These are phyloP conservation scores for Clarias gariepinus DNA, from an alignment of 2,113 vertebrate genomes.

Conservation along the genomic window DNA sequence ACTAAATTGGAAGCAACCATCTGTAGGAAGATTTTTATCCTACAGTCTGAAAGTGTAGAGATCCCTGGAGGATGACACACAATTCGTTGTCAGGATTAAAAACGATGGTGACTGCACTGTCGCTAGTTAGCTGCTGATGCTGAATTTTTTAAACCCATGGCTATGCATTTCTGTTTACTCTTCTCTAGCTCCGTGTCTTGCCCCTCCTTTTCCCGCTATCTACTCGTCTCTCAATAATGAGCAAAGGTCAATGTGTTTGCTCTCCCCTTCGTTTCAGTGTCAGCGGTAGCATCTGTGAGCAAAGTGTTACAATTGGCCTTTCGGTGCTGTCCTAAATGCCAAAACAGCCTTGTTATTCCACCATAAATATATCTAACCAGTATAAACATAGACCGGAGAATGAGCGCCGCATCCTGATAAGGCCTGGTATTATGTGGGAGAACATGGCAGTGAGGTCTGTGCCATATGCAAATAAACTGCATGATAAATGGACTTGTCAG, in stretches of 20 bases:
- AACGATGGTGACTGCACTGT: slow-evolving; percentile 17
- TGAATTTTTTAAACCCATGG: slow-evolving; percentile 29
- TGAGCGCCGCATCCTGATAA: slow-evolving; percentile 7
- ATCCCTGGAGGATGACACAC: slow-evolving; percentile 5
- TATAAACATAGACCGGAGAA: slow-evolving; percentile 7
- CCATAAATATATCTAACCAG: slow-evolving; percentile 39
- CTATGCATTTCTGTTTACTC: slow-evolving; percentile 26
- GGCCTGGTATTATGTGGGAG: not conserved
- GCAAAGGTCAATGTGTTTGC: slow-evolving; percentile 53
- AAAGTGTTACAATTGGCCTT: slow-evolving; percentile 48
- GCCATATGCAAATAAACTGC: slow-evolving; percentile 37
- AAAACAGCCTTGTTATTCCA: slow-evolving; percentile 44
- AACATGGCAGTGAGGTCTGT: not conserved
- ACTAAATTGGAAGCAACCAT: not conserved
- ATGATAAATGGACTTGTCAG: slow-evolving; percentile 41
- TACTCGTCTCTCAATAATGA: slow-evolving; percentile 44
- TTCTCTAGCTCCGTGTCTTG: slow-evolving; percentile 3
- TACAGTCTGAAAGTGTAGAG: slow-evolving; percentile 6
- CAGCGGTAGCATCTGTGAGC: slow-evolving; percentile 37
- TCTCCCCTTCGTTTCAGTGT: slow-evolving; percentile 38
- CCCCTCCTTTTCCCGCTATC: slow-evolving; percentile 9
- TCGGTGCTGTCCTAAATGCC: slow-evolving; percentile 48
- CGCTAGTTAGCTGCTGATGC: slow-evolving; percentile 9
- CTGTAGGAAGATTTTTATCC: not conserved
- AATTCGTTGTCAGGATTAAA: slow-evolving; percentile 7